Evolutionary conservation across 2,888 invertebrate species (phyloP), one percentile per base, ranked within the genome.

Genomic region (Folsomia manolachei): DNA sequence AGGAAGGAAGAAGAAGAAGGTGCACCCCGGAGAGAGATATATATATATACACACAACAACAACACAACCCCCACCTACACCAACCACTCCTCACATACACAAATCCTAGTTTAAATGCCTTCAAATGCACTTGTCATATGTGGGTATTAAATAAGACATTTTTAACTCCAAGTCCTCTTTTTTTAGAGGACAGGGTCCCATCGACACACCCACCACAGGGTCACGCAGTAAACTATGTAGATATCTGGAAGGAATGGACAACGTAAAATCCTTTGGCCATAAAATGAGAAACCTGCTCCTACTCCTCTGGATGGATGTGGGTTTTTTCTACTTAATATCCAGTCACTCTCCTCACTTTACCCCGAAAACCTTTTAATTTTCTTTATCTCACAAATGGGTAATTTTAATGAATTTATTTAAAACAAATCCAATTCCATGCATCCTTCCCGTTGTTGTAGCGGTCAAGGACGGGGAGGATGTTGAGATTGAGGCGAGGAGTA

Each of bases 1-100:
- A 70, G 71, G 77, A 23, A 66, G n/a, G 52, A n/a, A 51, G 52
- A 27, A 23, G 39, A 66, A 24, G 14, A 66, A 69, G 63, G 62
- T 62, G 62, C 51, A 69, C 62, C 63, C 63, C 63, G 63, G 63
- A 52, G 52, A 51, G n/a, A 18, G 52, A 63, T 27, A 61, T n/a
- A n/a, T n/a, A n/a, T n/a, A n/a, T n/a, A n/a, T n/a, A 4, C 7
- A 39, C 39, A 39, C 39, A 39, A 39, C 39, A 39, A 39, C 39
- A 39, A 39, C 39, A 39, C 39, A 39, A 39, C 39, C 39, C 39
- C 39, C 39, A 39, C 39, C 52, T 27, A 60, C 65, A 70, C 51
- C 64, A 70, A 53, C 63, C 67, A 52, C 26, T 67, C 67, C 11
- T 1, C 27, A 60, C 69, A 69, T n/a, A n/a, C n/a, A n/a, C n/a